Evolutionary conservation across 2,797 vertebrate species (phyloP), one percentile per base, ranked within the genome.

Genomic region (Salarias fasciatus): DNA sequence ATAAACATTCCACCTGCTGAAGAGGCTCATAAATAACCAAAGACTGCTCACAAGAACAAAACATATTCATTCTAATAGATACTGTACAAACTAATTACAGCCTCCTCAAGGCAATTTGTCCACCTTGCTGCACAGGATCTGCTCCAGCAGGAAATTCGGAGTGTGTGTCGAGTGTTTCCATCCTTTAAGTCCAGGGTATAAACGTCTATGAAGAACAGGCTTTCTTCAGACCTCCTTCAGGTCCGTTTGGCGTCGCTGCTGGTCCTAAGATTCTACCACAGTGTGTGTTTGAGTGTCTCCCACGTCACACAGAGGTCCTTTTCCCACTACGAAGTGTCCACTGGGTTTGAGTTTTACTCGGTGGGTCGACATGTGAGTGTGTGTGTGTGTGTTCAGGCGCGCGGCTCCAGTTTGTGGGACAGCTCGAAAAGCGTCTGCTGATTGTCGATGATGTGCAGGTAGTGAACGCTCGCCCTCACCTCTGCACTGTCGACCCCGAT

Each of bases 371-470:
- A 63, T 40, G 14, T 70, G n/a, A 15, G 28, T 33, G 10, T 18
- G 37, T 5, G 4, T 24, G 28, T 53, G 50, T 14, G 0, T 37
- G 62, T 80, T 94, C 86, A 98, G 13, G 77, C 92, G 4, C 96
- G 92, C 0, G 97, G 96, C 92, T 99, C 96, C 80, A 99, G 95
- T 90, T 96, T 93, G 92, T 98, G 96, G 0, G 97, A 99, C 64
- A 99, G 94, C 85, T 98, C 94, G 4, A 99, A 99, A 44, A 99
- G 94, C 68, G 94, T 95, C 90, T 98, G 96, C 88, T 99, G 97
- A 96, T 94, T 98, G 92, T 99, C 97, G 2, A 98, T 99, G 85
- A 99, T 93, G 33, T 95, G 95, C 80, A 99, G 92, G 87, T 95
- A 93, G 62, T 96, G 94, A 44, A 96, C 78, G 6, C 95, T 96